Evolutionary conservation across 2,888 invertebrate species (phyloP), one percentile per base, ranked within the genome.

Genomic region (Malthinus seriepunctatus): DNA sequence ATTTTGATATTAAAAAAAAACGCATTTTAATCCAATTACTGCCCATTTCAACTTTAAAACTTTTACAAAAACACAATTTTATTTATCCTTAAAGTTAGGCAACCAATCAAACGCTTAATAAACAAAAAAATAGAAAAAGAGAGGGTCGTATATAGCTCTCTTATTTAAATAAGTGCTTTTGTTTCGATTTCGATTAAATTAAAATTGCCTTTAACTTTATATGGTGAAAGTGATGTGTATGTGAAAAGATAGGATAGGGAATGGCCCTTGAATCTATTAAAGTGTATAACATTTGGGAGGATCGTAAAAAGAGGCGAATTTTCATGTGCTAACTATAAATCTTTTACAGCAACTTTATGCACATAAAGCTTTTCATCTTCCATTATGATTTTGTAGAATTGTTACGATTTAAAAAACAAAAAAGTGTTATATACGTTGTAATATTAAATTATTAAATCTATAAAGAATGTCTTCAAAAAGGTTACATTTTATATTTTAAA

Each of bases 311-410:
- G 52, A 52, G 49, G 58, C 31, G 53, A 53, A 58, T 58, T 23
- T 58, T 58, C 58, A 58, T 58, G 58, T 53, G 58, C 58, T 58
- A 53, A 58, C 58, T 58, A 52, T 58, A 58, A 58, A 58, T 58
- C 58, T 53, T 57, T 58, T 58, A 58, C 58, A 53, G 44, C 58
- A 48, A 32, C 49, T 53, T 58, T 53, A 58, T 58, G 49, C 58
- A 58, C 58, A 58, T 53, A 33, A 52, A 58, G 37, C 47, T 50
- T 53, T 52, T 15, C 39, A n/a, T 42, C 23, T 42, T 23, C 15
- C 39, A 42, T 42, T 42, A 42, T 42, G 15, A 9, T 42, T 15
- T 23, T 23, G n/a, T 9, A n/a, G 39, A 42, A 42, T 42, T 42
- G 39, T 42, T 15, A 42, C 14, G 39, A 42, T 42, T 42, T 42